Conservation (phyloP, 2,797 vertebrate species). For the Gymnoscopelus microlampas region DNA sequence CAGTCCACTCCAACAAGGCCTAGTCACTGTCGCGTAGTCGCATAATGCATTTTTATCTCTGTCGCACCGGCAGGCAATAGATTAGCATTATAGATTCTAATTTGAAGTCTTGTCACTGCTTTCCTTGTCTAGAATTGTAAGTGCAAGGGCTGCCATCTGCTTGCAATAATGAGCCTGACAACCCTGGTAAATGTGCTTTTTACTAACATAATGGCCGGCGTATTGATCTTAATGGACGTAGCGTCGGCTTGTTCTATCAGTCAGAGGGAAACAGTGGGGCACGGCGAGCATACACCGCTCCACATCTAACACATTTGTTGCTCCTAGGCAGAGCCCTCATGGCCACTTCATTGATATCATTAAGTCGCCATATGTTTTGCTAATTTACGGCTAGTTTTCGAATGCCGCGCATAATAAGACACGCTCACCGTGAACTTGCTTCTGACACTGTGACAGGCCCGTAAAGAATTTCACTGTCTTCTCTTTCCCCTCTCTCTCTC, state of each 20-base stretch:
- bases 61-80: conserved; percentile 79
- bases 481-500: conserved; percentile 27
- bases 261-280: conserved; percentile 81
- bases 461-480: conserved; percentile 67
- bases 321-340: conserved; percentile 72
- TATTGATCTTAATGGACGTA: conserved; percentile 92
- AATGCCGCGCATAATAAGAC: conserved; percentile 75
- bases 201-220: conserved; percentile 88
- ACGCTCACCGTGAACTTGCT: conserved; percentile 75
- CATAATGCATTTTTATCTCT: conserved; percentile 79
- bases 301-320: conserved; percentile 77
- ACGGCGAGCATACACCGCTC: conserved; percentile 73
- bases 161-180: conserved; percentile 96
- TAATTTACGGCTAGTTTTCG: conserved; percentile 78
- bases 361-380: conserved; percentile 80
- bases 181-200: conserved; percentile 92
- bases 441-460: conserved; percentile 75
- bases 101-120: conserved; percentile 94
- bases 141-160: conserved; percentile 91
- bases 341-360: conserved; percentile 82
- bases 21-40: conserved; percentile 47
- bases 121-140: conserved; percentile 84
- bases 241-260: conserved; percentile 84
- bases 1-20: conserved; percentile 34
- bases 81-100: conserved; percentile 99